A percentile compares a stretch with the other conserved stretches of the same genome.
These are phyloP conservation scores for Stenolophus ochropezus DNA, from an alignment of 2,888 invertebrate genomes.

Conservation along the genomic window DNA sequence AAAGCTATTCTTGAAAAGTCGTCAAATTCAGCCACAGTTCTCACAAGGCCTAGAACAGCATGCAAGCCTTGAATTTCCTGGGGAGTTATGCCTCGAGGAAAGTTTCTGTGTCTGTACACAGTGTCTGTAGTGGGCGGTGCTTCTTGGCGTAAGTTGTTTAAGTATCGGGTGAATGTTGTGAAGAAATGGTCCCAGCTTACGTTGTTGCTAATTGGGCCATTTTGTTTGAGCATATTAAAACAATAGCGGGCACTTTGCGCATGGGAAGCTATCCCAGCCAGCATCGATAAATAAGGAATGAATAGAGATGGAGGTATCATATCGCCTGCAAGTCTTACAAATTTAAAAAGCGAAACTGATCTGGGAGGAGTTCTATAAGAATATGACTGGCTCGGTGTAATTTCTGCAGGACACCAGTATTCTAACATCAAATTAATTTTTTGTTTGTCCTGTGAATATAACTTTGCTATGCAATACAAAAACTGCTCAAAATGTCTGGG, in stretches of 20 bases:
- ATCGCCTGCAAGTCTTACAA: constrained; percentile 91
- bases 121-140: constrained; percentile 80
- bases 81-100: constrained; percentile 81
- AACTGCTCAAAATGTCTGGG: constrained; percentile 90
- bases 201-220: constrained; percentile 75
- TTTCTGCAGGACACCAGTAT: constrained; percentile 85
- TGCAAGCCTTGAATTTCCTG: constrained; percentile 90
- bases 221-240: constrained; percentile 85
- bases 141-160: constrained; percentile 83
- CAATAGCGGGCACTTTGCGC: constrained; percentile 85
- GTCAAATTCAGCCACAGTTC: constrained; percentile 86
- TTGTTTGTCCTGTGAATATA: constrained; percentile 86
- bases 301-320: constrained; percentile 88
- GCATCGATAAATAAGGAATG: constrained; percentile 90
- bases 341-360: constrained; percentile 90
- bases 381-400: constrained; percentile 69
- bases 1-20: constrained; percentile 87
- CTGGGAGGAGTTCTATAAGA: constrained; percentile 75
- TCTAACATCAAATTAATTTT: constrained; percentile 83
- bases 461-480: constrained; percentile 83
- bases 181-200: constrained; percentile 93
- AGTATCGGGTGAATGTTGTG: constrained; percentile 83
- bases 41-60: constrained; percentile 86
- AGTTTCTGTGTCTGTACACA: constrained; percentile 76
- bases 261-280: constrained; percentile 87